Percentiles rank a stretch among this genome's conserved stretches.
These are phyloP conservation scores for Simalia tracyae DNA, from an alignment of 2,797 vertebrate genomes.

Conservation along the genomic window DNA sequence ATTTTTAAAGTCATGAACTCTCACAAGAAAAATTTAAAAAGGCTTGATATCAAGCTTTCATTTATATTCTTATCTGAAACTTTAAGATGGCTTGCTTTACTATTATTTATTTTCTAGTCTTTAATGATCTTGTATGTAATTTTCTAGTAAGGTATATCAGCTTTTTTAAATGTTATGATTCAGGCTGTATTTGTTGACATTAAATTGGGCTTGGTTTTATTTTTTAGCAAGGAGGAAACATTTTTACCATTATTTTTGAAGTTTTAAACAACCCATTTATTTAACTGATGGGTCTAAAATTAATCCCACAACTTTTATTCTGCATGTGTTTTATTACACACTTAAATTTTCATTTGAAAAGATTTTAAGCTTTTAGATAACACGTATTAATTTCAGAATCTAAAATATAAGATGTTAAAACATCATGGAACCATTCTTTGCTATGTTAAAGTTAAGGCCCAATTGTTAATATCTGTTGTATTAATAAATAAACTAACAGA, in stretches of 20 bases:
- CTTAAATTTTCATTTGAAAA: neutral
- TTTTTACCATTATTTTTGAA: neutral
- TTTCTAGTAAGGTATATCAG: neutral
- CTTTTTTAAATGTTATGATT: neutral
- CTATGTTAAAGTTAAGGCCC: neutral
- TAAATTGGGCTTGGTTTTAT: neutral
- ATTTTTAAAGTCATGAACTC: neutral
- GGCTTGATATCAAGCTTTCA: neutral
- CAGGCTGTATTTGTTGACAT: neutral
- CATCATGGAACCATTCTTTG: neutral
- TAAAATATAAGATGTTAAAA: slow-evolving; percentile 2
- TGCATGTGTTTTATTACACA: neutral
- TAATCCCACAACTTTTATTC: neutral
- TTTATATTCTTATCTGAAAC: neutral
- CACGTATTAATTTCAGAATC: neutral
- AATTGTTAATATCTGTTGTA: neutral
- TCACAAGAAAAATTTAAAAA: neutral
- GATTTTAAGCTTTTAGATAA: neutral
- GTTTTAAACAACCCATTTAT: neutral
- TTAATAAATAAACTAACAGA: neutral
- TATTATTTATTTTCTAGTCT: neutral
- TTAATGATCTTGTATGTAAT: neutral
- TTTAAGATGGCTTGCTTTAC: neutral
- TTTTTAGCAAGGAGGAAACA: neutral
- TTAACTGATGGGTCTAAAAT: neutral